Evolutionary conservation across 2,888 invertebrate species (phyloP).

Genomic region (Lagria hirta): DNA sequence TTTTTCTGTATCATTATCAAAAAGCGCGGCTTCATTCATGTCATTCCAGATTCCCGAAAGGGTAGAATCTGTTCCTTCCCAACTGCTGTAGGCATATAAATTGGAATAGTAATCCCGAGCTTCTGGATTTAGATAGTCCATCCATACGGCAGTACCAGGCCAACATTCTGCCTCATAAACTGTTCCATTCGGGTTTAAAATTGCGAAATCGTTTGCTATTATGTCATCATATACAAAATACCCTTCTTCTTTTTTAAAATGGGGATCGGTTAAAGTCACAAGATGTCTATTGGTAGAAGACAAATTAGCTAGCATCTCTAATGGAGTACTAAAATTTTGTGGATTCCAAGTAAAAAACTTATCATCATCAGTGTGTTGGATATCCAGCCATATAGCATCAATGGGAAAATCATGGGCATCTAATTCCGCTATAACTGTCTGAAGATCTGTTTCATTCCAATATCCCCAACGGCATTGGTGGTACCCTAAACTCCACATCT

Average conservation of each 20-base stretch:
- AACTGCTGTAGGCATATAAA: conserved; percentile 65
- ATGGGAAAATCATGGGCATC: conserved; percentile 89
- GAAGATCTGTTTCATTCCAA: conserved; percentile 89
- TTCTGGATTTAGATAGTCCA: conserved; percentile 33
- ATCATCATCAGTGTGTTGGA: conserved; percentile 94
- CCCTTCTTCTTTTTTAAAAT: conserved; percentile 84
- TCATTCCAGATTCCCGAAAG: conserved; percentile 88
- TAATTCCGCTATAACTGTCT: conserved; percentile 76
- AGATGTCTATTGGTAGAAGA: conserved; percentile 83
- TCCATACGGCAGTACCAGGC: conserved; percentile 28
- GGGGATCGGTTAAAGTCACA: conserved; percentile 93
- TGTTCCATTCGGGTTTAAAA: no score
- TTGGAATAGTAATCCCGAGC: conserved; percentile 33
- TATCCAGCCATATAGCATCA: conserved; percentile 97
- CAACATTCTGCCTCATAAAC: no score
- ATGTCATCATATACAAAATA: conserved; percentile 88
- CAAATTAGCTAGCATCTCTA: conserved; percentile 83
- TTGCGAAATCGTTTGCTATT: conserved; percentile 73
- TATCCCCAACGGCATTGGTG: conserved; percentile 70
- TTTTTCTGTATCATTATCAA: conserved; percentile 69
- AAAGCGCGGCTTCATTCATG: conserved; percentile 99
- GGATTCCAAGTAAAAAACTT: conserved; percentile 84
- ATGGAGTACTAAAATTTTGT: conserved; percentile 79
- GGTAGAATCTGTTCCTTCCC: conserved; percentile 65
- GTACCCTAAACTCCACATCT: conserved; percentile 47